Percentiles rank a stretch among this genome's conserved stretches.
Conservation (phyloP, 2,113 vertebrate genomes). For the Oncorhynchus masou region DNA sequence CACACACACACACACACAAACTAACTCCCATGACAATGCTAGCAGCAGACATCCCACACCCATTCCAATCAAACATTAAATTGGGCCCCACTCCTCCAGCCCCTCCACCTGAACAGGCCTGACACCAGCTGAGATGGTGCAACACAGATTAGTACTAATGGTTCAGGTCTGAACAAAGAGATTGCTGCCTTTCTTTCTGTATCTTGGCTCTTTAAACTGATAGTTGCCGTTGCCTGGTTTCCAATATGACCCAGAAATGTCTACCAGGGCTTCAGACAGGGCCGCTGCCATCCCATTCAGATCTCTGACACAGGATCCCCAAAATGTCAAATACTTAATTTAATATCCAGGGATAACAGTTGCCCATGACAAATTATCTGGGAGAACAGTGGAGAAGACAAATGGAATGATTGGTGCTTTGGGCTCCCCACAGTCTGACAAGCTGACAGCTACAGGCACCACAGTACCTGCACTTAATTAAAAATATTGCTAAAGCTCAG, state of each 20-base stretch:
- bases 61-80: conserved; percentile 38
- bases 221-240: conserved; percentile 31
- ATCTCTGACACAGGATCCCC: conserved; percentile 51
- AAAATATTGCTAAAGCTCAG: conserved; percentile 18
- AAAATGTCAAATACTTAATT: conserved; percentile 65
- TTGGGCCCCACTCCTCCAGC: conserved; percentile 31
- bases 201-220: conserved; percentile 38
- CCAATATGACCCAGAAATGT: conserved; percentile 60
- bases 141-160: conserved; percentile 52
- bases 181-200: conserved; percentile 35
- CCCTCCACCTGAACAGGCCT: conserved; percentile 30
- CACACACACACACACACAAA: conserved; percentile 43
- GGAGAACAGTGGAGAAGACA: conserved; percentile 23
- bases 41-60: conserved; percentile 20
- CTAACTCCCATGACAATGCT: conserved; percentile 40
- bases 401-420: conserved; percentile 53
- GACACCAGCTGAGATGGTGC: conserved; percentile 16
- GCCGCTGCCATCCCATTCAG: conserved; percentile 23
- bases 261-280: conserved; percentile 26
- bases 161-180: conserved; percentile 48
- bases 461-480: conserved; percentile 48
- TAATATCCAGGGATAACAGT: conserved; percentile 62
- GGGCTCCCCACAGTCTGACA: conserved; percentile 50
- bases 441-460: conserved; percentile 44
- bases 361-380: conserved; percentile 57